A percentile compares a stretch with the other conserved stretches of the same genome.
phyloP scores from a whole-genome alignment of 2,888 invertebrate genomes.

The Spilarctia lutea region DNA sequence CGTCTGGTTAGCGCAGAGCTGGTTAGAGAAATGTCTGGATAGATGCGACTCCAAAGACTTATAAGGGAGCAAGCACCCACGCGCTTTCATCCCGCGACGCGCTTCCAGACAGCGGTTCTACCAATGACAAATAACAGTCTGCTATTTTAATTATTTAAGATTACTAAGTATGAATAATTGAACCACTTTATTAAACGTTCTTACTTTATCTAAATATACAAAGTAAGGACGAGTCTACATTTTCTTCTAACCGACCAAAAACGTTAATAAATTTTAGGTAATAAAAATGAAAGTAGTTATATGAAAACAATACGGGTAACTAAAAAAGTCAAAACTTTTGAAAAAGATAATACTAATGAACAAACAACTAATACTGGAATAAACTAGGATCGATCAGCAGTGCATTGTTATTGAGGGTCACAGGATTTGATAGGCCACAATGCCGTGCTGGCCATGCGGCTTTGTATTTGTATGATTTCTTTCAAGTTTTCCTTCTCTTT shows the following conservation, averaged over 20 bases:
- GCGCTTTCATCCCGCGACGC: slow-evolving; percentile 66
- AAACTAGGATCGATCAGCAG: background rate
- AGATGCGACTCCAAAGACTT: slow-evolving; percentile 62
- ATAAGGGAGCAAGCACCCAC: slow-evolving; percentile 75
- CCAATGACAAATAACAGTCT: slow-evolving; percentile 1
- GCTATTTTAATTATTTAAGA: slow-evolving; percentile 18
- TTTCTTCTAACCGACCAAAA: background rate
- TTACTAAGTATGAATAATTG: background rate
- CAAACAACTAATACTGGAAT: background rate
- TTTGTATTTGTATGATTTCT: no score
- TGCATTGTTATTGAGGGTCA: background rate
- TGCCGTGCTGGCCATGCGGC: no score
- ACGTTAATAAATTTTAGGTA: background rate
- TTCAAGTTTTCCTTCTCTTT: no score
- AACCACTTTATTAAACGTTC: background rate
- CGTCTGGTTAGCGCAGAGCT: slow-evolving; percentile 60
- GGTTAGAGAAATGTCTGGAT: slow-evolving; percentile 64
- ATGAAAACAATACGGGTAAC: background rate
- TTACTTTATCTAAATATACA: background rate
- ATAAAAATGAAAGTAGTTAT: no score
- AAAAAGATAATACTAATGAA: background rate
- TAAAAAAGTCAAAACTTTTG: background rate
- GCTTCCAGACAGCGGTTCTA: slow-evolving; percentile 24
- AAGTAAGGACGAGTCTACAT: background rate
- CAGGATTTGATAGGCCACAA: background rate